Percentiles rank a stretch among this genome's conserved stretches.
Evolutionary conservation across 1,140 invertebrate species (phyloP).

Genomic region (Neomicropteryx cornuta): DNA sequence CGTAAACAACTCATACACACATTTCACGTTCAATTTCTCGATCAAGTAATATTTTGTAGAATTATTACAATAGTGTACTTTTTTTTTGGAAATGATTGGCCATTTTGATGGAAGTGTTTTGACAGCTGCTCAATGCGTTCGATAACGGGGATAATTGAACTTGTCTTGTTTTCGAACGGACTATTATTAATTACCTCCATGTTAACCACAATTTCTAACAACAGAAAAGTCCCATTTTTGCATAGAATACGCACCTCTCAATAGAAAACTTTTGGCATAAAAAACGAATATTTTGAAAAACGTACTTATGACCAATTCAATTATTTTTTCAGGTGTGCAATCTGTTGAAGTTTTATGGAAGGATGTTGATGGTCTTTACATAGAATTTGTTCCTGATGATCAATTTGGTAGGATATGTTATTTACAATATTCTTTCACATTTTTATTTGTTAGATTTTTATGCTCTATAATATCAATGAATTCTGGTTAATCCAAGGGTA

Average conservation of each 20-base stretch:
- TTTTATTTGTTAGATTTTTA: slow-evolving; percentile 5
- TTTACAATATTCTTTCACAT: background rate
- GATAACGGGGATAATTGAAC: slow-evolving; percentile 2
- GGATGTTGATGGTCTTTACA: slow-evolving; percentile 41
- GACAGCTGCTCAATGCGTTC: no score
- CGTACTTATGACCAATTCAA: background rate
- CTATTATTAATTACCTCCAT: slow-evolving; percentile 3
- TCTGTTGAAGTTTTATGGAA: slow-evolving; percentile 63
- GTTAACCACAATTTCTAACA: slow-evolving; percentile 2
- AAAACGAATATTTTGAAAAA: slow-evolving; percentile 3
- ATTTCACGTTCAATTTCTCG: no score
- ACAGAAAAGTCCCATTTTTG: background rate
- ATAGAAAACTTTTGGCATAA: slow-evolving; percentile 3
- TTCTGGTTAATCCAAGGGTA: slow-evolving; percentile 11
- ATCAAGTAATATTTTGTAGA: no score
- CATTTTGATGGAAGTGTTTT: no score
- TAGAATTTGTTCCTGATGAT: slow-evolving; percentile 44
- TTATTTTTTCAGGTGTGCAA: slow-evolving; percentile 35
- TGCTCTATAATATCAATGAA: background rate
- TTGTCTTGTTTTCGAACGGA: background rate
- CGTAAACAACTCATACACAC: no score
- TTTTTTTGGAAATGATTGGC: no score
- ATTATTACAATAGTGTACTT: no score
- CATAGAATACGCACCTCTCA: background rate
- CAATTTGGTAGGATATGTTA: slow-evolving; percentile 31